Conservation (phyloP, 2,113 vertebrate species). For the Zosterops lateralis region DNA sequence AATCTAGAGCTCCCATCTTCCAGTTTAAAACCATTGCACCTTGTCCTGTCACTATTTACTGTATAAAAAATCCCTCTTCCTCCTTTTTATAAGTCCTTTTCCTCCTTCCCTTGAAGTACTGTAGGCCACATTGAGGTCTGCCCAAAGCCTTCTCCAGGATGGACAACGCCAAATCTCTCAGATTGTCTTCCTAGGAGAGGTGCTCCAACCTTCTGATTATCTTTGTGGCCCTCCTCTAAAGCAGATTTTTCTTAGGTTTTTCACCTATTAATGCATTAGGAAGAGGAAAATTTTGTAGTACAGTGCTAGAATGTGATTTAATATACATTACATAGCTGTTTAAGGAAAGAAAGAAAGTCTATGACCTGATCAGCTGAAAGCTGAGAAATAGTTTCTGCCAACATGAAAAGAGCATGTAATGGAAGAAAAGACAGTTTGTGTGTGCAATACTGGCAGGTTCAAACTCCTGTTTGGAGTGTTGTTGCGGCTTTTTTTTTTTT, state of each 20-base stretch:
- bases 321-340: not conserved
- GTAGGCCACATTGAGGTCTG: not conserved
- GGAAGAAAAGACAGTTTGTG: not conserved
- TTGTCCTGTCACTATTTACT: not conserved
- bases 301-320: not conserved
- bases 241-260: not conserved
- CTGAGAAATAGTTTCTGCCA: not conserved
- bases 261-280: not conserved
- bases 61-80: not conserved
- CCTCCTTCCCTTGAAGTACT: not conserved
- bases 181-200: rapidly evolving
- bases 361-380: not conserved
- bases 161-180: not conserved
- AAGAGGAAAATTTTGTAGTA: not conserved
- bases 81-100: not conserved
- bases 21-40: not conserved
- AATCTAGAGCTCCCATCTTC: not conserved
- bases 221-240: not conserved
- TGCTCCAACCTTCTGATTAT: not conserved
- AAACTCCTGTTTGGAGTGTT: not conserved
- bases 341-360: not conserved
- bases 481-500: not conserved
- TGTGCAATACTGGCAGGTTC: not conserved
- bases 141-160: not conserved
- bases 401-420: not conserved